Evolutionary conservation across 2,797 vertebrate species (phyloP).

Genomic region (Gymnothorax javanicus): DNA sequence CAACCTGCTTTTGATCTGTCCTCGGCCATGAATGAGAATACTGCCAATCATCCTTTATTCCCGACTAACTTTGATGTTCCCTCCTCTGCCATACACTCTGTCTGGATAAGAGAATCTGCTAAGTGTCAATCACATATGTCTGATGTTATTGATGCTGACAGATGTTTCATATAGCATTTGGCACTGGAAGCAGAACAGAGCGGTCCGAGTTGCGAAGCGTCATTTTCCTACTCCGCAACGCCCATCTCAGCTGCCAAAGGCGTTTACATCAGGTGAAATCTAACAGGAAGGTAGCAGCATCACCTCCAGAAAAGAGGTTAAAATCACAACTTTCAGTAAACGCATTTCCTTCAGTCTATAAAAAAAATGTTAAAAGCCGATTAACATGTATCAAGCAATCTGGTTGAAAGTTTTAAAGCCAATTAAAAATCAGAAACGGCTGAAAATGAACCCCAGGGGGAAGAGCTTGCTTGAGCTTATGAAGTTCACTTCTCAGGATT

Average conservation of each 20-base stretch:
- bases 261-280: slow-evolving; percentile 36
- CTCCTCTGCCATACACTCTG: neutral
- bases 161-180: neutral
- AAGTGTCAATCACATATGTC: neutral
- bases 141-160: neutral
- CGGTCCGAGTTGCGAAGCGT: neutral
- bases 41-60: neutral
- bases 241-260: neutral
- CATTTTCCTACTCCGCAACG: neutral
- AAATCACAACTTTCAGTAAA: neutral
- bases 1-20: neutral
- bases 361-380: neutral
- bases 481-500: neutral
- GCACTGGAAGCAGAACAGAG: neutral
- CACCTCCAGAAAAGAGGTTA: neutral
- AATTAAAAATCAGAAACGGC: neutral
- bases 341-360: no score
- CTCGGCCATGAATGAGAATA: neutral
- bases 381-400: neutral
- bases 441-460: neutral
- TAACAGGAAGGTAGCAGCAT: slow-evolving; percentile 38
- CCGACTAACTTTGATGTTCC: neutral
- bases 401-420: neutral
- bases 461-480: neutral
- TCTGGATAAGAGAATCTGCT: neutral